Conservation (phyloP, 2,797 vertebrate genomes). For the Cygnus olor region DNA sequence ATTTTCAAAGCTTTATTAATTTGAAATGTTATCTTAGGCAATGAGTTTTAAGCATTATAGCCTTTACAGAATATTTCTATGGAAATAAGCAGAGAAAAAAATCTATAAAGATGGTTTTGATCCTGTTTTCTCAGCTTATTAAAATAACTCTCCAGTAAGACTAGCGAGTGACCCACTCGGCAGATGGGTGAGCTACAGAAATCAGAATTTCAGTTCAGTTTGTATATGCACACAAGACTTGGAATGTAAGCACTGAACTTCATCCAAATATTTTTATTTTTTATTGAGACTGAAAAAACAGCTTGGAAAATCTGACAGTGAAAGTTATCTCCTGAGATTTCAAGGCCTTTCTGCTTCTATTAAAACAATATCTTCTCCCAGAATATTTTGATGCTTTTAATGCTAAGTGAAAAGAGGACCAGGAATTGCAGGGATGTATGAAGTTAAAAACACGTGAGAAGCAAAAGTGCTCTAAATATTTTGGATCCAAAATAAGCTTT, state of each 20-base stretch:
- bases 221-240: neutral
- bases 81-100: neutral
- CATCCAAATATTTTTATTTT: neutral
- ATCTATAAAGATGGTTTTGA: neutral
- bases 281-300: neutral
- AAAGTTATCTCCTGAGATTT: neutral
- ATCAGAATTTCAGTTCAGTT: neutral
- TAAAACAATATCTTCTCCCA: neutral
- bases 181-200: neutral
- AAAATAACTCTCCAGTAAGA: neutral
- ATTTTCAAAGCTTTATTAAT: conserved; percentile 14
- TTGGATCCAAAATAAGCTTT: neutral
- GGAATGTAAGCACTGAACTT: neutral
- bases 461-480: neutral
- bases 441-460: neutral
- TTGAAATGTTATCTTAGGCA: conserved; percentile 21
- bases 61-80: neutral
- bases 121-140: neutral
- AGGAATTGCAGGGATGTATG: neutral
- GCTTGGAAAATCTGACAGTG: neutral
- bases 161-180: neutral
- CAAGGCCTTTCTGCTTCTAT: neutral
- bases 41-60: neutral
- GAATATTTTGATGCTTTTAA: neutral
- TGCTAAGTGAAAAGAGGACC: neutral